Evolutionary conservation across 2,113 vertebrate species (phyloP).

Genomic region (Naja naja): DNA sequence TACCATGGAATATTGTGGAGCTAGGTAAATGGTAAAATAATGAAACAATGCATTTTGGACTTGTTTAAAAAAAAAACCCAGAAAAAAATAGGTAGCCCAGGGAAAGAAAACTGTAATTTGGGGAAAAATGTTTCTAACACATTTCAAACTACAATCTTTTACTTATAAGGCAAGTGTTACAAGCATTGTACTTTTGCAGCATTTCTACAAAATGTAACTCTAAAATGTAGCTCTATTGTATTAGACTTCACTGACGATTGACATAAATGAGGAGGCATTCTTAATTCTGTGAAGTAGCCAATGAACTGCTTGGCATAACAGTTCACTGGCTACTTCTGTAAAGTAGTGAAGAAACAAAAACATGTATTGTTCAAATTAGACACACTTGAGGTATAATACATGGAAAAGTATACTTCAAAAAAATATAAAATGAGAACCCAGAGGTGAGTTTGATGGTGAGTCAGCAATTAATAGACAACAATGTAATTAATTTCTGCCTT

Average conservation of each 20-base stretch:
- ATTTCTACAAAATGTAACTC: neutral
- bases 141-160: neutral
- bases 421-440: neutral
- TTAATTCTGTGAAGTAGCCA: neutral
- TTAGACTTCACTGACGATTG: neutral
- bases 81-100: neutral
- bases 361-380: neutral
- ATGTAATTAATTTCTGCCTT: neutral
- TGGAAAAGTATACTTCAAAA: neutral
- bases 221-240: neutral
- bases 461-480: neutral
- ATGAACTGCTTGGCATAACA: neutral
- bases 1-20: neutral
- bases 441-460: neutral
- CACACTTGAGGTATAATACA: neutral
- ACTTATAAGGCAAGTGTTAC: neutral
- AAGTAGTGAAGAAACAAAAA: neutral
- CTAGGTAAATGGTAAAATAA: neutral
- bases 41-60: neutral
- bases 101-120: neutral
- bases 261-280: neutral
- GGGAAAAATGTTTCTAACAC: neutral
- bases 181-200: neutral
- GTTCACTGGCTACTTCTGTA: no score
- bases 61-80: neutral